These are phyloP conservation scores for Fregetta grallaria DNA, from an alignment of 2,113 vertebrate genomes.

Conservation along the genomic window DNA sequence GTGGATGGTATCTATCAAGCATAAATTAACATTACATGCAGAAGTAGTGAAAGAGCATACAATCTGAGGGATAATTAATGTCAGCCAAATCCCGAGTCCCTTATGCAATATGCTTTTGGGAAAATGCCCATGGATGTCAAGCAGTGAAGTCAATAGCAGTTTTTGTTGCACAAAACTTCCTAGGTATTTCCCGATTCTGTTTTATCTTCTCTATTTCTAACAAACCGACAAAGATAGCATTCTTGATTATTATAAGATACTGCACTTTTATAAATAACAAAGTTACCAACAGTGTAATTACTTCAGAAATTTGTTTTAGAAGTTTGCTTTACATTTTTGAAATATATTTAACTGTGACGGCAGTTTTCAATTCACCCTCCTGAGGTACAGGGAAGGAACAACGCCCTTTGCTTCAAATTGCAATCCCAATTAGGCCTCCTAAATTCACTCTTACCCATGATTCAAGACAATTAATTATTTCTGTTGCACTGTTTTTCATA, in stretches of 20 bases:
- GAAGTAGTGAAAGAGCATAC: not conserved
- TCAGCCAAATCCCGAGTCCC: not conserved
- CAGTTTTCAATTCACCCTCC: not conserved
- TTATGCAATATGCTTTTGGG: not conserved
- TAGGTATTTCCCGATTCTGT: not conserved
- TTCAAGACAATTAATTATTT: not conserved
- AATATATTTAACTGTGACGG: not conserved
- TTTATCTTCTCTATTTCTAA: not conserved
- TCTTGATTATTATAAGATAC: not conserved
- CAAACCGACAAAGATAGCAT: not conserved
- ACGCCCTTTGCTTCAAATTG: not conserved
- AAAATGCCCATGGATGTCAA: not conserved
- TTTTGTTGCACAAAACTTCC: not conserved
- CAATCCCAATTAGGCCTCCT: not conserved
- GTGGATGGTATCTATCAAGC: not conserved
- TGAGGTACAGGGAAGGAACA: not conserved
- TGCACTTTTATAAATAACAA: not conserved
- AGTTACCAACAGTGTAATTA: not conserved
- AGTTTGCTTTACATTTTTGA: not conserved
- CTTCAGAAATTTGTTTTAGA: not conserved
- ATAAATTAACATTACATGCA: not conserved
- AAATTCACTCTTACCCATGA: not conserved
- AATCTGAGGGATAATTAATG: not conserved
- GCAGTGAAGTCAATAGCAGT: not conserved
- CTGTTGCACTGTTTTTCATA: not conserved